A percentile compares a stretch with the other conserved stretches of the same genome.
These are phyloP conservation scores for Agrotis ipsilon DNA, from an alignment of 2,888 invertebrate genomes.

Conservation along the genomic window DNA sequence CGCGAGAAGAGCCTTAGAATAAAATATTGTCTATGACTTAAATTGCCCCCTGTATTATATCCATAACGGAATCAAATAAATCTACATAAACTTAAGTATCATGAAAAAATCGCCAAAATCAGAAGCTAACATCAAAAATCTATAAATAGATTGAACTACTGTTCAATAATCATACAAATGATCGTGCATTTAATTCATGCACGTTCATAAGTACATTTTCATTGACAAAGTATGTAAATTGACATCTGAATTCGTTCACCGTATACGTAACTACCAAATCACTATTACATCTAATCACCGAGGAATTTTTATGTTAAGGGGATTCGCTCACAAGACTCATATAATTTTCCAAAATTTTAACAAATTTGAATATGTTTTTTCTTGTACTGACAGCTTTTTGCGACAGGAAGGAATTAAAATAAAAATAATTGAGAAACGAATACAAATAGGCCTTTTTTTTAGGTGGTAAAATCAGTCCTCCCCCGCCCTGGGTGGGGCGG, in stretches of 20 bases:
- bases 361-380: too few species aligned
- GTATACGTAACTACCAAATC: constrained; percentile 27
- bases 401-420: too few species aligned
- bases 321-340: not conserved
- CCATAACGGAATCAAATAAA: not conserved
- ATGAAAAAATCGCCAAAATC: constrained; percentile 16
- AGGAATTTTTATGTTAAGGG: constrained; percentile 29
- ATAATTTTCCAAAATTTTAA: too few species aligned
- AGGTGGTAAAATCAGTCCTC: too few species aligned
- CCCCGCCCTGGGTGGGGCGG: too few species aligned
- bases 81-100: not conserved
- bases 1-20: too few species aligned
- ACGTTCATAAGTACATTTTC: constrained; percentile 30
- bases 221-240: constrained; percentile 51
- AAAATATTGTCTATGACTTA: too few species aligned
- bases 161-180: constrained; percentile 16
- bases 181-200: constrained; percentile 22
- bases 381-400: too few species aligned
- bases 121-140: not conserved
- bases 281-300: constrained; percentile 40
- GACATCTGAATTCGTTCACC: constrained; percentile 36
- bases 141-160: not conserved
- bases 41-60: too few species aligned
- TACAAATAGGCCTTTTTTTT: too few species aligned
- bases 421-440: too few species aligned